phyloP scores from a whole-genome alignment of 2,113 vertebrate genomes.

The Amphiprion ocellaris region DNA sequence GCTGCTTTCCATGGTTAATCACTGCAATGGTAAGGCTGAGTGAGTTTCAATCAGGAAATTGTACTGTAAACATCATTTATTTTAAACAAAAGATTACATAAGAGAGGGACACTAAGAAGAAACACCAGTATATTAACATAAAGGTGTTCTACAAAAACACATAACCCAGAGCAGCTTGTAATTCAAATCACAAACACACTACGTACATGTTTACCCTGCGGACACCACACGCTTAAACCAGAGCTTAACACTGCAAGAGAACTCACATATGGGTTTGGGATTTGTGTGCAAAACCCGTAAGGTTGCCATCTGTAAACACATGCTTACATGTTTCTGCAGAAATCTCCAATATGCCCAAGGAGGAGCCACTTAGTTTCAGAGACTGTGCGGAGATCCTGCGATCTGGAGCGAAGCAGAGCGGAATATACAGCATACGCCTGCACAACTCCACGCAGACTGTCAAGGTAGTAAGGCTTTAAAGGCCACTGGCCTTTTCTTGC shows the following conservation, averaged over 20 bases:
- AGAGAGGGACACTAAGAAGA: not conserved
- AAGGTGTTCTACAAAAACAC: not conserved
- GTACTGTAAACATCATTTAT: not conserved
- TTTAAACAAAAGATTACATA: not conserved
- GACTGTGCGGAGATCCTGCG: slow-evolving; percentile 86
- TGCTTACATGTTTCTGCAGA: slow-evolving; percentile 72
- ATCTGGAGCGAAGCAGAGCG: slow-evolving; percentile 82
- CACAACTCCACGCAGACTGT: slow-evolving; percentile 82
- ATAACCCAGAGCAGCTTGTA: slow-evolving; percentile 25
- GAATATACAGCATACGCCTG: slow-evolving; percentile 83
- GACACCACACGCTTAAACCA: slow-evolving; percentile 11
- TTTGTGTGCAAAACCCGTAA: slow-evolving; percentile 40
- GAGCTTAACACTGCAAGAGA: slow-evolving; percentile 31
- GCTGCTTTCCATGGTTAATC: slow-evolving; percentile 80
- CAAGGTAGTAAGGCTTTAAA: slow-evolving; percentile 78
- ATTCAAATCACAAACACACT: slow-evolving; percentile 33
- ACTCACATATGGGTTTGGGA: slow-evolving; percentile 41
- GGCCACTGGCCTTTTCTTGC: slow-evolving; percentile 64
- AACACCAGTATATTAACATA: not conserved
- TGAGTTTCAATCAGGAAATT: not conserved
- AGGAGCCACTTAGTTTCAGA: slow-evolving; percentile 73
- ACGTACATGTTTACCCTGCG: not conserved
- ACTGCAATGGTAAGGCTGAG: slow-evolving; percentile 82
- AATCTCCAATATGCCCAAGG: slow-evolving; percentile 70
- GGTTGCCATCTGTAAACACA: slow-evolving; percentile 47